Base-by-base conservation (phyloP, 2,797 vertebrate species). In the Potorous gilbertii region DNA sequence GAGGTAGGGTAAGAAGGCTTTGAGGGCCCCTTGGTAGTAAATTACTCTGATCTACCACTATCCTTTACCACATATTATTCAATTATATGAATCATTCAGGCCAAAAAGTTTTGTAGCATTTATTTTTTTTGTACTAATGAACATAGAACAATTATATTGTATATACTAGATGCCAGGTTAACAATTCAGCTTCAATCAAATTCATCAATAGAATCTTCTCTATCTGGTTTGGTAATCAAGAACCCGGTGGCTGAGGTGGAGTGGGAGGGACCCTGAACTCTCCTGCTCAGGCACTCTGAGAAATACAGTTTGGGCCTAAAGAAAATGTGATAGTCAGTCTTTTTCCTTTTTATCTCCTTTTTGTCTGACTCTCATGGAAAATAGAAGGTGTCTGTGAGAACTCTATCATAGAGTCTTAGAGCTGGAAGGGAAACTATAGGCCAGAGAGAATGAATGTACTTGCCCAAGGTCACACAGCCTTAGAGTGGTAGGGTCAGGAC, bases 341-440 rank as follows among this genome's bases (percentile, higher is more conserved):
- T 11, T 34, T 96, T 59, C 90, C 54, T 90, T 95, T 66, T 13
- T 34, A 59, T 18, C 91, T 27, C 31, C 91, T 91, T 94, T 59
- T 46, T 96, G 94, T 96, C 16, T 74, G 24, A 94, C 81, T 92
- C 16, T 93, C 56, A 87, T 54, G 56, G 59, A 93, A 66, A 94
- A 52, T 52, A 52, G 5, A 50, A 54, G 8, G 11, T 57, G 0
- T 93, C 91, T 93, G 54, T 95, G 52, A 52, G 52, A 11, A 0
- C 55, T 13, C 50, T 59, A 28, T 52, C 1, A 9, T 16, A 57
- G 18, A 91, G 14, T n/a, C 93, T 96, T 74, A 52, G 59, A 94
- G 92, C n/a, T 94, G 52, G 62, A 96, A 95, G 16, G 56, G 95
- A 28, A 93, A 90, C 40, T 54, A 21, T 92, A 27, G 54, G 27